Percentiles rank a stretch among this genome's conserved stretches.
Conservation (phyloP, 2,888 invertebrate genomes). For the Cheiracanthium punctorium region DNA sequence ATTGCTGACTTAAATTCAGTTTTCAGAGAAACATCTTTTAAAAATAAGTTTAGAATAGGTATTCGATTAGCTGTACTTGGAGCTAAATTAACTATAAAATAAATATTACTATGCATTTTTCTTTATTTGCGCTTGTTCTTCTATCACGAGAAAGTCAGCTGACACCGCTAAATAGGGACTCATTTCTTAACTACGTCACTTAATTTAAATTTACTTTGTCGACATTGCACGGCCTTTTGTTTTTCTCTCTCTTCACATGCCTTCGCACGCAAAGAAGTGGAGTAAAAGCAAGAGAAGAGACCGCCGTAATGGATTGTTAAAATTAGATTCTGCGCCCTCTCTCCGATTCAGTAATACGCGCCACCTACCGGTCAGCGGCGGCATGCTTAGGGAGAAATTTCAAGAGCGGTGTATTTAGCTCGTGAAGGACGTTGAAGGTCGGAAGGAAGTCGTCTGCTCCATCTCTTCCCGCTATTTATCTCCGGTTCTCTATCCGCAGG, state of each 20-base stretch:
- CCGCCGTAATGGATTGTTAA: constrained; percentile 26
- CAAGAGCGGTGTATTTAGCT: constrained; percentile 37
- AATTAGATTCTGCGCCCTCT: constrained; percentile 38
- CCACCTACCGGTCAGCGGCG: constrained; percentile 20
- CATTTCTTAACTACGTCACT: background rate
- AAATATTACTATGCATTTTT: too few relatives aligned
- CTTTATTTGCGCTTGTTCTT: too few relatives aligned
- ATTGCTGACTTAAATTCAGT: too few relatives aligned
- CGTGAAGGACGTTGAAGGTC: constrained; percentile 64
- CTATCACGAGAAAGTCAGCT: too few relatives aligned
- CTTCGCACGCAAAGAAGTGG: constrained; percentile 1
- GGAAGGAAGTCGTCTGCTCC: constrained; percentile 6
- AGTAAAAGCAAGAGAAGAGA: background rate
- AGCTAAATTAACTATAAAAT: too few relatives aligned
- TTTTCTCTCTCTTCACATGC: background rate
- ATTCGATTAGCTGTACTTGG: too few relatives aligned
- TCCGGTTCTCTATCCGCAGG: background rate
- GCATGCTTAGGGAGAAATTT: constrained; percentile 4
- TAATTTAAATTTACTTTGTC: background rate
- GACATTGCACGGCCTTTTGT: background rate
- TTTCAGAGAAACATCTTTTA: too few relatives aligned
- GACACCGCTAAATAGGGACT: too few relatives aligned
- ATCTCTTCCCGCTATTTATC: background rate
- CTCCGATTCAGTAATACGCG: background rate
- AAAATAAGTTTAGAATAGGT: too few relatives aligned